Evolutionary conservation across 1,140 invertebrate species (phyloP), one percentile per base, ranked within the genome.

Genomic region (Drosophila parvula): DNA sequence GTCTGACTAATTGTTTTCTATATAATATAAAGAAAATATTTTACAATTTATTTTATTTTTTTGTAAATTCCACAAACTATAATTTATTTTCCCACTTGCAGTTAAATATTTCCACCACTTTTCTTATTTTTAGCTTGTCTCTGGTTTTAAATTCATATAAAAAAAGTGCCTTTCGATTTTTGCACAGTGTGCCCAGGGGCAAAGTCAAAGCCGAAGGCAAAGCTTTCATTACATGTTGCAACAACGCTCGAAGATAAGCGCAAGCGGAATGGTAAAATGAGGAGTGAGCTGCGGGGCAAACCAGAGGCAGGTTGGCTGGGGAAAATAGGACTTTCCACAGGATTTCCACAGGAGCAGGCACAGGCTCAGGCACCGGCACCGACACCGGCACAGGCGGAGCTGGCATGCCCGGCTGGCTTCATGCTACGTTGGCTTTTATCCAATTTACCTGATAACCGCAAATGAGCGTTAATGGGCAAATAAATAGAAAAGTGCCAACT

Each of bases 381-480:
- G 41, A 9, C 45, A 47, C 14, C 32, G 36, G n/a, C 45, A 51
- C 48, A 32, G 43, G 36, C 34, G 7, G 16, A 22, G 30, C 51
- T 70, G 73, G 40, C 64, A 58, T 71, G 71, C 70, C 70, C 47
- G 65, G 77, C 84, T 89, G 65, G 77, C 84, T 89, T 88, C 80
- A 88, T 89, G 84, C 80, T 89, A 88, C 84, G 84, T 89, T 88
- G 84, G 84, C 84, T 88, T 89, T 88, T 88, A 88, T 88, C 84
- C 84, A 88, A 88, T 88, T 88, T 88, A 88, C 84, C 84, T 88
- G 84, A 88, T 88, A 88, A 88, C 84, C 84, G 79, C 84, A 88
- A 88, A 88, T 88, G 84, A 88, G 84, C 84, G 84, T 88, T 88
- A 88, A 88, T 88, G 84, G 84, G 60, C 84, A 88, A 88, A 88